A percentile compares a stretch with the other conserved stretches of the same genome.
Evolutionary conservation across 2,888 invertebrate species (phyloP).

Genomic region (Parelbella ahira): DNA sequence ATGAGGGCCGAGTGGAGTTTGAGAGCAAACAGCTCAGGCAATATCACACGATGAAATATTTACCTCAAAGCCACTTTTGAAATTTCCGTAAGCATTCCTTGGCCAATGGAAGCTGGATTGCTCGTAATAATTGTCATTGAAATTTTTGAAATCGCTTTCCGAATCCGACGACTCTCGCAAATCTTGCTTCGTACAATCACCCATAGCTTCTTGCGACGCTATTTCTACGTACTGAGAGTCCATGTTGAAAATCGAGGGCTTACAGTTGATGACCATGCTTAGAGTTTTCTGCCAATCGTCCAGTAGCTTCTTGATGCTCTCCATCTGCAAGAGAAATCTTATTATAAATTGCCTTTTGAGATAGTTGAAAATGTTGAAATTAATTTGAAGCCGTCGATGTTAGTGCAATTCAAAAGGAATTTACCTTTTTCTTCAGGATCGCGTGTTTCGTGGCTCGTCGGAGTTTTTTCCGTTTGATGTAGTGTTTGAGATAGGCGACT

Average conservation of each 20-base stretch:
- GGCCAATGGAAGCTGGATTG: conserved; percentile 51
- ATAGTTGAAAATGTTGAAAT: too few relatives aligned
- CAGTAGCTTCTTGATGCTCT: conserved; percentile 55
- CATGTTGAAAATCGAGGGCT: conserved; percentile 46
- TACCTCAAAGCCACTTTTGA: conserved; percentile 46
- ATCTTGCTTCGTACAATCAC: conserved; percentile 54
- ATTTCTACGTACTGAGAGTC: conserved; percentile 48
- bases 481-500: conserved; percentile 64
- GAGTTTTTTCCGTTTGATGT: conserved; percentile 62
- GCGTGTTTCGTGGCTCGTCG: conserved; percentile 57
- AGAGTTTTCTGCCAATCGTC: conserved; percentile 67
- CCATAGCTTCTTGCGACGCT: conserved; percentile 63
- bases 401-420: too few relatives aligned
- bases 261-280: conserved; percentile 57
- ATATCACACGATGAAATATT: conserved; percentile 19
- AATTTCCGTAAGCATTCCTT: conserved; percentile 44
- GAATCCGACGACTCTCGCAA: conserved; percentile 49
- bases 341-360: too few relatives aligned
- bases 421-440: conserved; percentile 61
- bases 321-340: conserved; percentile 54
- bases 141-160: conserved; percentile 50
- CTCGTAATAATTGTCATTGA: conserved; percentile 44
- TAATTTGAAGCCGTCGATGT: too few relatives aligned
- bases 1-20: conserved; percentile 2
- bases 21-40: too few relatives aligned